Base-by-base conservation (phyloP, 2,797 vertebrate genomes). In the Phrynocephalus forsythii region DNA sequence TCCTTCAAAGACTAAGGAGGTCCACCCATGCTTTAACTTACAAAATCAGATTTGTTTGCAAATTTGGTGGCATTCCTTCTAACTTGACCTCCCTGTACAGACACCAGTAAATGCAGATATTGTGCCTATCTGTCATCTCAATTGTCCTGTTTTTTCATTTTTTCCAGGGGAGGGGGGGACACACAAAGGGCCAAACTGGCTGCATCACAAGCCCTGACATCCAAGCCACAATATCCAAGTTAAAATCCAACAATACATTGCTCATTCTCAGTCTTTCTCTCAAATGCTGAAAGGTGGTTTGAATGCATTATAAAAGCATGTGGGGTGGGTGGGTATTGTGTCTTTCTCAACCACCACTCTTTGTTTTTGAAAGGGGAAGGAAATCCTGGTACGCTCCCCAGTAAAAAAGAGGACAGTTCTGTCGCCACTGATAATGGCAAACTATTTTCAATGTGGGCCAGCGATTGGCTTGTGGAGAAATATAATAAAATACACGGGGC, bases 401-500 rank as follows among this genome's bases (percentile, higher is more conserved):
- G 92, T 91, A 93, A 91, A 82, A 82, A 93, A 92, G 92, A 90
- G 87, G 89, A 92, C 87, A n/a, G 84, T 3, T 1, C 38, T 50
- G 1, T 0, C 89, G 91, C 95, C 26, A 89, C 94, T 94, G 96
- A 95, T 95, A 94, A 92, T 86, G 92, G 96, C 89, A 87, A 93
- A 95, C 94, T 94, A 93, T 91, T 93, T 96, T 94, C 96, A 92
- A 18, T 93, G 94, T 90, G 91, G 94, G 91, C 90, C 95, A 95
- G 89, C 96, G 96, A 97, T 96, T 96, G 95, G 94, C 95, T 93
- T 95, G 88, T 92, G 95, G 95, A 88, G 79, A 26, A 96, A 79
- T 79, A 96, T 96, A 97, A 96, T 95, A 97, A 96, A 96, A 96
- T 89, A 96, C 96, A 97, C 94, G 97, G 92, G 82, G 93, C 95